Evolutionary conservation across 2,113 vertebrate genomes (phyloP).

Genomic region (Opisthocomus hoazin): DNA sequence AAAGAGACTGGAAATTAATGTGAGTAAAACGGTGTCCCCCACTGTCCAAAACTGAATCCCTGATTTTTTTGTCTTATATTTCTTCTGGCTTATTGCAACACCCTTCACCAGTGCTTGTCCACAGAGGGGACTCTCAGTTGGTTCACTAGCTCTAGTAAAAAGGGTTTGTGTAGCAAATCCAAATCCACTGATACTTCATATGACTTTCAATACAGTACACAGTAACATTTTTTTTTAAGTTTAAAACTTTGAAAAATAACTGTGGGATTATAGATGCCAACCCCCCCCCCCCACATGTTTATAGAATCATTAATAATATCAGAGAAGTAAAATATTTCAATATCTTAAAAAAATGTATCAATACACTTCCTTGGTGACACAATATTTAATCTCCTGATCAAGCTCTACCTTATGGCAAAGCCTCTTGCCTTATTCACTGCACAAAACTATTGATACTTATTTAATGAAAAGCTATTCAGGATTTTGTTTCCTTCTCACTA

Average conservation of each 20-base stretch:
- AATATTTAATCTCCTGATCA: not conserved
- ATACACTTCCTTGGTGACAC: not conserved
- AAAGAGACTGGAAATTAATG: not conserved
- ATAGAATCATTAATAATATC: not conserved
- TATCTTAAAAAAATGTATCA: not conserved
- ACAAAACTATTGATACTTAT: not conserved
- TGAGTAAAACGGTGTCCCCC: not conserved
- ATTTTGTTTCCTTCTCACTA: not conserved
- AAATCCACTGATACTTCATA: not conserved
- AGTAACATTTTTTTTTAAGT: not conserved
- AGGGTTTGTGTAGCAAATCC: not conserved
- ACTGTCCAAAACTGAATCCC: not conserved
- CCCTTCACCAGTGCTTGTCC: not conserved
- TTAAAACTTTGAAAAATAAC: not conserved
- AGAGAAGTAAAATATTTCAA: not conserved
- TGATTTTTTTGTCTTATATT: not conserved
- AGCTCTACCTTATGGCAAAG: not conserved
- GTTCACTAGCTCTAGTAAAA: not conserved
- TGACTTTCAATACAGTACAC: not conserved
- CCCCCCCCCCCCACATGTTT: fast-evolving
- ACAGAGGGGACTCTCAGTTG: not conserved
- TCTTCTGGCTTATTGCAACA: not conserved
- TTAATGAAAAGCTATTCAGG: not conserved
- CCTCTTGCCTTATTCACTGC: not conserved
- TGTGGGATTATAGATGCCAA: not conserved